Evolutionary conservation across 2,797 vertebrate species (phyloP), one percentile per base, ranked within the genome.

Genomic region (Eptatretus atami): DNA sequence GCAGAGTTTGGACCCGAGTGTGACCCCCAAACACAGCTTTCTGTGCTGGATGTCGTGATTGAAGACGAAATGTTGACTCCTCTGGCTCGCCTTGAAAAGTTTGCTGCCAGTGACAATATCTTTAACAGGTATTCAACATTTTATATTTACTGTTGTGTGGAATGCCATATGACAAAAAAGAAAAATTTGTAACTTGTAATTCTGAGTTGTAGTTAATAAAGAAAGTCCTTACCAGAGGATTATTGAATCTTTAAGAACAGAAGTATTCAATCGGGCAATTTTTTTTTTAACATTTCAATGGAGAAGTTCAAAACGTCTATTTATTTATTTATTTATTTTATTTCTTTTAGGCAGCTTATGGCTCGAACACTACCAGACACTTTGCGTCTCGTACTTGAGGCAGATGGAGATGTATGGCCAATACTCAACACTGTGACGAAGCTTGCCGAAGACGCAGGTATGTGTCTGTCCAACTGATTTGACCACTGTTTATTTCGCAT

Each of bases 391-490:
- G 83, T 86, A 73, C 81, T 83, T 70, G 77, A 75, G 70, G 80
- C 81, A 69, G 82, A 86, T 69, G 81, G 84, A 70, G 82, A 85
- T 70, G 82, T 83, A 69, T 73, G 83, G 71, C 83, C 77, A 64
- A 81, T 85, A 67, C 82, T 87, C 81, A 81, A 84, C 70, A 81
- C 82, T 52, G 73, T 81, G 66, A 79, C 80, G 72, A 77, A 81
- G 70, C 78, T 88, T 73, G 87, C 84, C 66, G 85, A 86, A 76
- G 85, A 87, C 69, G 74, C 80, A 83, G 86, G 84, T 90, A 75
- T 69, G 73, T 70, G 24, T n/a, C 57, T 44, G 31, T 44, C 57
- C 15, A n/a, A 10, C 57, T n/a, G 15, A 61, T 61, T n/a, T 61
- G 57, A n/a, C 3, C 9, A n/a, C 31, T 44, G 31, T 44, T 44